Percentiles rank a stretch among this genome's conserved stretches.
Evolutionary conservation across 2,113 vertebrate genomes (phyloP).

Genomic region (Fregetta grallaria): DNA sequence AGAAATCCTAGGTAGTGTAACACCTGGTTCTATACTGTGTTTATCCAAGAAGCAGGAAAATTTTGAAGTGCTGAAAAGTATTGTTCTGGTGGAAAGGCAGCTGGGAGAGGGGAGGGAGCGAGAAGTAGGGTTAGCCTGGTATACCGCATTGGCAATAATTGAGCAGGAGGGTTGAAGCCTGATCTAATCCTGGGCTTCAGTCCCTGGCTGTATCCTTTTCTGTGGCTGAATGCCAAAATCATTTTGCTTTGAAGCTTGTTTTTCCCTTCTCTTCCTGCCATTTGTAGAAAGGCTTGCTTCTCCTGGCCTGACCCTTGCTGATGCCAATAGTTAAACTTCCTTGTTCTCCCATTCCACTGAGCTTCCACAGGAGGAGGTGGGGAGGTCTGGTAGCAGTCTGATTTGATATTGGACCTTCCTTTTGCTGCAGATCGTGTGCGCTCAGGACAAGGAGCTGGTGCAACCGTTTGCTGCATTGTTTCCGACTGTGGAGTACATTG

Average conservation of each 20-base stretch:
- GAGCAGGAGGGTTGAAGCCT: not conserved
- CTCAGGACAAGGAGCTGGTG: slow-evolving; percentile 89
- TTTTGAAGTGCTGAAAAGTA: not conserved
- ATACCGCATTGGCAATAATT: fast-evolving
- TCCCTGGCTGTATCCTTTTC: not conserved
- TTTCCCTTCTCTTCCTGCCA: not conserved
- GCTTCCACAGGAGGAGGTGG: not conserved
- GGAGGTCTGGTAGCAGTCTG: not conserved
- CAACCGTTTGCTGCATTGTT: slow-evolving; percentile 86
- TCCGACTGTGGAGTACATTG: slow-evolving; percentile 90
- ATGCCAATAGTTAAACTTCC: not conserved
- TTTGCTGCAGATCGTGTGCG: slow-evolving; percentile 79
- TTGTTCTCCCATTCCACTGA: not conserved
- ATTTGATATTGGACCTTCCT: not conserved
- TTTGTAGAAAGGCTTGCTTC: not conserved
- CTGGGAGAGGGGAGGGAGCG: not conserved
- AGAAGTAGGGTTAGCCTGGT: not conserved
- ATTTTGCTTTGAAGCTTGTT: not conserved
- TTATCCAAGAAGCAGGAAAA: not conserved
- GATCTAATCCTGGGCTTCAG: not conserved
- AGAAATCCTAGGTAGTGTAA: not conserved
- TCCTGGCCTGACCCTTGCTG: not conserved
- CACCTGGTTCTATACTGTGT: not conserved
- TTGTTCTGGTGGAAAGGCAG: not conserved
- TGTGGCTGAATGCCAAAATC: not conserved